Conservation (phyloP, 2,888 invertebrate species). For the Patella depressa region DNA sequence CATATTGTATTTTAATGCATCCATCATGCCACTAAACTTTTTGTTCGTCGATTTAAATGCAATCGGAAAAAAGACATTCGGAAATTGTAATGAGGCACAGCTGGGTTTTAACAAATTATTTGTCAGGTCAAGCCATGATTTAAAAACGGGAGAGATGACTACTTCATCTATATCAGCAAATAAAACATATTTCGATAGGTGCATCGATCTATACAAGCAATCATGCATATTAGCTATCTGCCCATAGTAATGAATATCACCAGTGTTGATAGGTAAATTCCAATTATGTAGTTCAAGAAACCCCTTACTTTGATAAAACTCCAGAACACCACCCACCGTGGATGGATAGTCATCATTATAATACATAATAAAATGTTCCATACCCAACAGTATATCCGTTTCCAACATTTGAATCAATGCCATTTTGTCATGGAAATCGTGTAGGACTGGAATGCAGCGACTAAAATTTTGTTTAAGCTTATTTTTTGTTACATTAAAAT, state of each 20-base stretch:
- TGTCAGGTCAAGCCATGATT: neutral
- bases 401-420: conserved; percentile 1
- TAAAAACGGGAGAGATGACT: neutral
- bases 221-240: conserved; percentile 4
- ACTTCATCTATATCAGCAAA: neutral
- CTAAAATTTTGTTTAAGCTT: neutral
- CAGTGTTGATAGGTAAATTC: neutral
- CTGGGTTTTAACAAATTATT: neutral
- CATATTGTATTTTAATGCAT: neutral
- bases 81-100: neutral
- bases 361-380: conserved; percentile 3
- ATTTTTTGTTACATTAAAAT: neutral
- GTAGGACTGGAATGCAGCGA: neutral
- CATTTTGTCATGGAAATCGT: neutral
- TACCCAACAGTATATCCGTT: neutral
- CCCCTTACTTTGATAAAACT: neutral
- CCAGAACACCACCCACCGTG: neutral
- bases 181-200: neutral
- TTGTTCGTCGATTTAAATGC: neutral
- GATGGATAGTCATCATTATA: neutral
- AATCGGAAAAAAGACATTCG: neutral
- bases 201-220: neutral
- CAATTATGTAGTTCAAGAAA: neutral
- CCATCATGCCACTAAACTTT: neutral
- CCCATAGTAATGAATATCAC: neutral